These are phyloP conservation scores for Pteromalus puparum DNA, from an alignment of 1,140 invertebrate species.

Conservation along the genomic window DNA sequence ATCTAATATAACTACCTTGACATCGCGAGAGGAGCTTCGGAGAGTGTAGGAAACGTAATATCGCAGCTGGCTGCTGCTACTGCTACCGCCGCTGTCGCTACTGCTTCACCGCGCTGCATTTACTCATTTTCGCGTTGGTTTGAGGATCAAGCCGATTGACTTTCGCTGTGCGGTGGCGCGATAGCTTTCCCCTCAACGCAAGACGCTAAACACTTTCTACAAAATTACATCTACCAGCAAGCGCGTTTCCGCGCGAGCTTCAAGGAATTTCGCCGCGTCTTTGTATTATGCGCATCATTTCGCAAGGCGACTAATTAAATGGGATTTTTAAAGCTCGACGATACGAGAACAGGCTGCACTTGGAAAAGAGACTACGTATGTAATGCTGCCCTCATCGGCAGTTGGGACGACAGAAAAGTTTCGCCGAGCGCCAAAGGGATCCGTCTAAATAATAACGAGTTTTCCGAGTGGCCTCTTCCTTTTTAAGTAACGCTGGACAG, in stretches of 20 bases:
- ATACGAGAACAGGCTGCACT: not conserved
- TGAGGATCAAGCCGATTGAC: slow-evolving; percentile 35
- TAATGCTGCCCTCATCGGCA: not conserved
- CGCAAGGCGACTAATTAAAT: not conserved
- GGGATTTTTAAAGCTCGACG: not conserved
- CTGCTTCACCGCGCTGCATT: slow-evolving; percentile 24
- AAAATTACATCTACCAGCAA: not conserved
- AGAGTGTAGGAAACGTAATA: slow-evolving; percentile 43
- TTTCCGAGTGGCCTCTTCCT: slow-evolving; percentile 23
- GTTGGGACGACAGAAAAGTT: slow-evolving; percentile 25
- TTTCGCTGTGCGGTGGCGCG: not conserved
- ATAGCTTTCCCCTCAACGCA: not conserved
- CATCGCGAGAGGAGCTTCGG: slow-evolving; percentile 11
- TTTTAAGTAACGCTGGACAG: slow-evolving; percentile 13
- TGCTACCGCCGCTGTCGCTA: not conserved
- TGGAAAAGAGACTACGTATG: not conserved
- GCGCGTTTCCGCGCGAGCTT: no score
- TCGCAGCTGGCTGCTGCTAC: slow-evolving; percentile 19
- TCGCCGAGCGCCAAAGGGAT: slow-evolving; percentile 31
- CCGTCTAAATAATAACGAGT: slow-evolving; percentile 53
- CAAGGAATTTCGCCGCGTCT: not conserved
- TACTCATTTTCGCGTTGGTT: slow-evolving; percentile 50
- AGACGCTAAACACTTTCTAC: not conserved
- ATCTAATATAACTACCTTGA: slow-evolving; percentile 51
- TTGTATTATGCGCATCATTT: not conserved